Evolutionary conservation across 2,888 invertebrate genomes (phyloP).

Genomic region (Protophormia terraenovae): DNA sequence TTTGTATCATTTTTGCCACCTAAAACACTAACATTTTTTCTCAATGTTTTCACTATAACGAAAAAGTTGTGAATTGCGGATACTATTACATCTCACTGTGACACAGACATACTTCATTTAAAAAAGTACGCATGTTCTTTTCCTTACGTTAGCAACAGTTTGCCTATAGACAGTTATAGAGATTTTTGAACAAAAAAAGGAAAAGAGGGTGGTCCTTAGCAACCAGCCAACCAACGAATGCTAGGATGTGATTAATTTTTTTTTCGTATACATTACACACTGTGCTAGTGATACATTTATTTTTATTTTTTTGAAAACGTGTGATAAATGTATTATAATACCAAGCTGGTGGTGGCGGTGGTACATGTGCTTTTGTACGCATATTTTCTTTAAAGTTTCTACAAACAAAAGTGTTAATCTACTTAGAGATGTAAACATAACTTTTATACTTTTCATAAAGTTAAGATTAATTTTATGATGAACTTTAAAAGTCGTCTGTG

Average conservation of each 20-base stretch:
- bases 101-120: neutral
- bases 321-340: constrained; percentile 26
- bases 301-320: neutral
- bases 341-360: constrained; percentile 1
- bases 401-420: constrained; percentile 67
- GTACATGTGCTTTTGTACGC: neutral
- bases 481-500: constrained; percentile 48
- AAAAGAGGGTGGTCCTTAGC: constrained; percentile 66
- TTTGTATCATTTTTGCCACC: no score
- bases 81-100: neutral
- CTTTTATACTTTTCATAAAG: neutral
- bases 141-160: constrained; percentile 40
- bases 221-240: constrained; percentile 70
- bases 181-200: constrained; percentile 58
- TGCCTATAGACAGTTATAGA: constrained; percentile 55
- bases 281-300: constrained; percentile 42
- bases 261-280: constrained; percentile 10
- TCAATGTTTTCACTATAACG: neutral
- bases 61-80: neutral
- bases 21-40: no score
- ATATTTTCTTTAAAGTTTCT: no score
- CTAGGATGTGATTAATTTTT: constrained; percentile 14
- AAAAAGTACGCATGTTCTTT: constrained; percentile 42
- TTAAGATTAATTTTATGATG: constrained; percentile 28
- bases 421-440: constrained; percentile 45